Conservation (phyloP, 1,140 invertebrate species). For the Zaprionus camerounensis region DNA sequence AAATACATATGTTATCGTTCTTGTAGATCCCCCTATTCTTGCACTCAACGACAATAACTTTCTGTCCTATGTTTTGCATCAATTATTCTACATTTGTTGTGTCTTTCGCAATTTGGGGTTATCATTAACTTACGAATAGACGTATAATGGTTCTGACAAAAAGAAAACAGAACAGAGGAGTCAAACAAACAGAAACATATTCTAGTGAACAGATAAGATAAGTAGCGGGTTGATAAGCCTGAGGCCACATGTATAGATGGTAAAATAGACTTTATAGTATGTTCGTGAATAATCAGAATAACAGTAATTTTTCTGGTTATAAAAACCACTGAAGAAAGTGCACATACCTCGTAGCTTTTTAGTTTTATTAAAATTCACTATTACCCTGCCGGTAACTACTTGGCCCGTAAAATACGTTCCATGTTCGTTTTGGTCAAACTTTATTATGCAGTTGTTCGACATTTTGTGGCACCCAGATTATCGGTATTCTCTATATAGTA, state of each 20-base stretch:
- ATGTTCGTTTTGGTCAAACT: constrained; percentile 85
- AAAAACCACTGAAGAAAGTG: background rate
- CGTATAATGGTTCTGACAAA: constrained; percentile 45
- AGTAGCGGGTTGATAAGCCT: constrained; percentile 38
- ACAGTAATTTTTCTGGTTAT: background rate
- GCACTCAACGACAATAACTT: background rate
- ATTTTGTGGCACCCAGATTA: constrained; percentile 32
- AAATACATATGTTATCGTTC: constrained; percentile 11
- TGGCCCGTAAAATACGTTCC: constrained; percentile 86
- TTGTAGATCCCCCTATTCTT: constrained; percentile 50
- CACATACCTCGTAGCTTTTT: constrained; percentile 85
- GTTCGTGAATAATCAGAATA: background rate
- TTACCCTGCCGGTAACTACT: constrained; percentile 85
- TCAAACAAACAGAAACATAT: constrained; percentile 24
- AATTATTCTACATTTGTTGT: constrained; percentile 60
- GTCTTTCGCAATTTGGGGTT: constrained; percentile 36
- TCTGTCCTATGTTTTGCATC: constrained; percentile 42
- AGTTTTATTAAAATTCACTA: constrained; percentile 84
- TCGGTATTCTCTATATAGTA: background rate
- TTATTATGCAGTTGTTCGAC: constrained; percentile 84
- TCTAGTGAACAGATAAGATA: constrained; percentile 55
- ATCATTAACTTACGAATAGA: constrained; percentile 57
- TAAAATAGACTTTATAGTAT: constrained; percentile 14
- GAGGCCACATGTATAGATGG: background rate
- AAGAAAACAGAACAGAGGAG: constrained; percentile 25